A percentile compares a stretch with the other conserved stretches of the same genome.
Evolutionary conservation across 2,797 vertebrate species (phyloP).

Genomic region (Limosa lapponica): DNA sequence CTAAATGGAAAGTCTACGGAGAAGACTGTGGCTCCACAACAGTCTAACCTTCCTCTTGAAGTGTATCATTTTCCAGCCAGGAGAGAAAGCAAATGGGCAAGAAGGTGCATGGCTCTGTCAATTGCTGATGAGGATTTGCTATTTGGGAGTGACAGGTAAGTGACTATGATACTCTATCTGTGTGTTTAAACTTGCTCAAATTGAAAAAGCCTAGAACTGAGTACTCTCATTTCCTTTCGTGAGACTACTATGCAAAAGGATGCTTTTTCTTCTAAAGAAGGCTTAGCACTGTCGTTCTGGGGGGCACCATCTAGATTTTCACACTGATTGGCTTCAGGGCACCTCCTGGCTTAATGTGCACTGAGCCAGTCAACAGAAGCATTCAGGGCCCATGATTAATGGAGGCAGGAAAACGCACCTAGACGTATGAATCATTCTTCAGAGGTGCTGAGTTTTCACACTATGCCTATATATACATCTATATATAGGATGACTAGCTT

Average conservation of each 20-base stretch:
- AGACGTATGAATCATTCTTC: slow-evolving; percentile 10
- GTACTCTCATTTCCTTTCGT: not conserved
- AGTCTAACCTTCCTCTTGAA: not conserved
- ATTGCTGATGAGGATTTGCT: not conserved
- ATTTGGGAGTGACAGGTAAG: not conserved
- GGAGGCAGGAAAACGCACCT: not conserved
- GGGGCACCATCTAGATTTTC: not conserved
- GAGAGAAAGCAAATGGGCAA: not conserved
- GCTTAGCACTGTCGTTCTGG: not conserved
- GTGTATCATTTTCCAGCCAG: not conserved
- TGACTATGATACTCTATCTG: not conserved
- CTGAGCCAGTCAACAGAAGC: not conserved
- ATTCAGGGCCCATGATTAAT: not conserved
- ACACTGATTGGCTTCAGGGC: not conserved
- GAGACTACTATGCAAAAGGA: not conserved
- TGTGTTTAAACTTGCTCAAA: not conserved
- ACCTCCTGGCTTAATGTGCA: not conserved
- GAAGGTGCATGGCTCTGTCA: not conserved
- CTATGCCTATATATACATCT: not conserved
- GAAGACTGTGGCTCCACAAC: not conserved
- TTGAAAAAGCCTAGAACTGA: not conserved
- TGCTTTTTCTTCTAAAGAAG: not conserved
- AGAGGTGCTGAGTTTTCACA: slow-evolving; percentile 9
- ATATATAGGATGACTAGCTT: not conserved
- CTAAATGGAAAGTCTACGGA: not conserved